Evolutionary conservation across 2,888 invertebrate genomes (phyloP), one percentile per base, ranked within the genome.

Genomic region (Scaptomyza flava): DNA sequence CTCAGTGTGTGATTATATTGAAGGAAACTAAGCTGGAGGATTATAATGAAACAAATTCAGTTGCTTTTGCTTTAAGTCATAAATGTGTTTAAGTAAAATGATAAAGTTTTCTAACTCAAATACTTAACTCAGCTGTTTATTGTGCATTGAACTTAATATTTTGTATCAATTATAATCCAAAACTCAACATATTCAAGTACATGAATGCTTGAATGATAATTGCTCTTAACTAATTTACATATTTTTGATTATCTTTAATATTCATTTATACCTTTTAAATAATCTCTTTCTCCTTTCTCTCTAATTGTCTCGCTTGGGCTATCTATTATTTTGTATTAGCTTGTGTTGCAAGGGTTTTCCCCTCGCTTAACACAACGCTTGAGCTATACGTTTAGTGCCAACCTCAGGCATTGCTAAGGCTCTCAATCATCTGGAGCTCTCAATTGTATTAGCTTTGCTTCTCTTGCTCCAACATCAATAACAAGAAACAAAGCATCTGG

Each of bases 351-450:
- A 50, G 43, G 23, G 23, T 6, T 31, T 11, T 31, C 0, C 23
- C 12, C n/a, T 41, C 33, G 34, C 45, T 17, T 12, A 36, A 23
- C 46, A 17, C 20, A 60, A 45, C 58, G 47, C 53, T 72, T 81
- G 82, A 82, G 68, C 69, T 67, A 79, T 78, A 62, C 66, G 52
- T 52, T 57, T 17, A n/a, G 34, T 47, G 48, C 50, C 50, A 74
- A 79, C 85, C 79, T 50, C 43, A 65, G 81, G 85, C 79, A 61
- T 60, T 65, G 81, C 60, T 14, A 48, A 57, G 59, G 84, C 79
- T 77, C 68, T 84, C 84, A 73, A 84, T 81, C 81, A 84, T 79
- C 60, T 58, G 63, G 60, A 60, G 75, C 74, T 63, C 70, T 51
- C 67, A 66, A 67, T 74, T 58, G 74, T 53, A 74, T 68, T 77